Conservation (phyloP, 2,113 vertebrate genomes). For the Chauna torquata region DNA sequence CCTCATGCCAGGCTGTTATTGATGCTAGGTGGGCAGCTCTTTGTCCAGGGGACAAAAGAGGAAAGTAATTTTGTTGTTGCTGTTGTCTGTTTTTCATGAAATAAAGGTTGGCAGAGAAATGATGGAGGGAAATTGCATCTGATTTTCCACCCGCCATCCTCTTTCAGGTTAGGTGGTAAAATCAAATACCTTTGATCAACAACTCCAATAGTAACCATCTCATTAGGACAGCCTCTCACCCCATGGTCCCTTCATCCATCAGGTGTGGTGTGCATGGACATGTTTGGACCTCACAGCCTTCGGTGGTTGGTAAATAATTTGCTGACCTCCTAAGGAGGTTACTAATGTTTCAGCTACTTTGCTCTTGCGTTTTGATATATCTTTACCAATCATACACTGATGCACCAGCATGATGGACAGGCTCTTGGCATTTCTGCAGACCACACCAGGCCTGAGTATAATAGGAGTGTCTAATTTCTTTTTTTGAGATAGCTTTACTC, state of each 20-base stretch:
- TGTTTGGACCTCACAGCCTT: neutral
- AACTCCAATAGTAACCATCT: neutral
- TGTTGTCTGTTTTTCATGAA: neutral
- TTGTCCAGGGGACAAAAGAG: neutral
- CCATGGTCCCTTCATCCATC: neutral
- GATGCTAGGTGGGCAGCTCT: fast-evolving
- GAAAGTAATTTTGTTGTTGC: neutral
- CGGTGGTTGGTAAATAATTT: neutral
- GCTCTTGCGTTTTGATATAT: neutral
- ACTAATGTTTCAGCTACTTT: neutral
- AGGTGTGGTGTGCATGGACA: fast-evolving
- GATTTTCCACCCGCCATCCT: neutral
- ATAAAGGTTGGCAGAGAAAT: neutral
- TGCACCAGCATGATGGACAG: neutral
- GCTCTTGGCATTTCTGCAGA: neutral
- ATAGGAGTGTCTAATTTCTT: neutral
- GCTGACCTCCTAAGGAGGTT: neutral
- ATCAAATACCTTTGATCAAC: neutral
- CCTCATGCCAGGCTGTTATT: neutral
- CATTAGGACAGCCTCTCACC: neutral
- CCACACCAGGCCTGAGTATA: neutral
- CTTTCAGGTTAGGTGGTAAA: neutral
- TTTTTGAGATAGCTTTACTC: neutral
- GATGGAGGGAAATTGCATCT: neutral
- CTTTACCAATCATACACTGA: neutral